Base-by-base conservation (phyloP, 1,140 invertebrate species). In the Cepaea nemoralis region DNA sequence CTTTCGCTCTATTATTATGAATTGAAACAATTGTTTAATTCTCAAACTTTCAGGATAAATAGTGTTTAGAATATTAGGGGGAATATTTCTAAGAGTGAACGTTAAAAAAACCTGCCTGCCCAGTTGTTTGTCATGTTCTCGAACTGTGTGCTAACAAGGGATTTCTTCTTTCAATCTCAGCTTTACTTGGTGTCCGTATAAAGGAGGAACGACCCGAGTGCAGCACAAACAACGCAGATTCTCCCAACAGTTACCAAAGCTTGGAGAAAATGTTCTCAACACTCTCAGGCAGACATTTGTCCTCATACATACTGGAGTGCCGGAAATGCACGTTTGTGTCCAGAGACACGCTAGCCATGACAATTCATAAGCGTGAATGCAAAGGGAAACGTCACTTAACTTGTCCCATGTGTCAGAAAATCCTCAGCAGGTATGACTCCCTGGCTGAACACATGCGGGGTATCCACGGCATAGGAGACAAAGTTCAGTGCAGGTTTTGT, bases 391-490 rank as follows among this genome's bases (percentile, higher is more conserved):
- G 69, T 1, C 78, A 80, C 35, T 73, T 80, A 39, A 80, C 78
- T 22, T 80, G 78, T 39, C 42, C 40, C 14, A 33, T 80, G 3
- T 80, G 78, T 35, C 59, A 24, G 12, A 80, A 80, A 73, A 69
- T 80, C 59, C 78, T 80, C 22, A 80, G 78, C 31, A 40, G 78
- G 0, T 80, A 80, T 39, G 78, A 80, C 27, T 48, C 78, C 6
- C 27, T 80, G 10, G 78, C 78, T 33, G 83, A 83, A 71, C 83
- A 83, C 69, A 63, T 83, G 79, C 74, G 83, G 0, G 83, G 83
- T 31, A 81, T 81, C 33, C 83, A 83, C 55, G 83, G 83, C n/a
- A 79, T 83, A 48, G 83, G 83, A 33, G 69, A 83, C 12, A 81
- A 81, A 74, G 83, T 83, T 1, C 35, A 66, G 6, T 83, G 83